These are phyloP conservation scores for Parnassius glacialis DNA, from an alignment of 2,888 invertebrate genomes.

Conservation along the genomic window DNA sequence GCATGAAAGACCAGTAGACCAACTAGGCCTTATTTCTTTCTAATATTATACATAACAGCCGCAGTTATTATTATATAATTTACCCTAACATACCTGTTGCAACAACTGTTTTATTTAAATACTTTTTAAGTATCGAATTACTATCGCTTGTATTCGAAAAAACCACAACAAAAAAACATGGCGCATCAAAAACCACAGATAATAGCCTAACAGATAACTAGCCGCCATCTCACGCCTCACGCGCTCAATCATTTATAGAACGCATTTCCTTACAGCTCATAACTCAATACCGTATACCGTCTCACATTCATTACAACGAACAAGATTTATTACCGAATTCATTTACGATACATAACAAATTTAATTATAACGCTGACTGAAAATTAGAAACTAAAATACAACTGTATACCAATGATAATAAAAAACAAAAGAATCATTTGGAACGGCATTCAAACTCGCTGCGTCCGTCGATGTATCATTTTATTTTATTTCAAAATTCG, in stretches of 20 bases:
- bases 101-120: too few species aligned
- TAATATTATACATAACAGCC: too few species aligned
- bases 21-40: too few species aligned
- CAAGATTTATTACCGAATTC: constrained; percentile 37
- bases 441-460: constrained; percentile 11
- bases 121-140: constrained; percentile 1
- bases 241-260: constrained; percentile 24
- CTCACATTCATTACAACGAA: constrained; percentile 29
- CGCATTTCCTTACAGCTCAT: constrained; percentile 17
- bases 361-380: constrained; percentile 3
- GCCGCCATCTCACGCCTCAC: constrained; percentile 19
- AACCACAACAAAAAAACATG: constrained; percentile 1
- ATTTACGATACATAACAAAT: constrained; percentile 29
- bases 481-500: constrained; percentile 36
- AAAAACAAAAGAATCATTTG: constrained; percentile 15
- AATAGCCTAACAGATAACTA: constrained; percentile 10
- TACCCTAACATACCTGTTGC: too few species aligned
- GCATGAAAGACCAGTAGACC: too few species aligned
- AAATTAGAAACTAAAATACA: constrained; percentile 5
- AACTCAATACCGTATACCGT: constrained; percentile 11
- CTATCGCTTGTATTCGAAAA: neutral
- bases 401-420: constrained; percentile 11
- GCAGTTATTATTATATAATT: too few species aligned
- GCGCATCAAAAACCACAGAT: constrained; percentile 15
- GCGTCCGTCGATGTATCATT: constrained; percentile 35